These are phyloP conservation scores for Geothlypis trichas DNA, from an alignment of 2,113 vertebrate genomes.

Conservation along the genomic window DNA sequence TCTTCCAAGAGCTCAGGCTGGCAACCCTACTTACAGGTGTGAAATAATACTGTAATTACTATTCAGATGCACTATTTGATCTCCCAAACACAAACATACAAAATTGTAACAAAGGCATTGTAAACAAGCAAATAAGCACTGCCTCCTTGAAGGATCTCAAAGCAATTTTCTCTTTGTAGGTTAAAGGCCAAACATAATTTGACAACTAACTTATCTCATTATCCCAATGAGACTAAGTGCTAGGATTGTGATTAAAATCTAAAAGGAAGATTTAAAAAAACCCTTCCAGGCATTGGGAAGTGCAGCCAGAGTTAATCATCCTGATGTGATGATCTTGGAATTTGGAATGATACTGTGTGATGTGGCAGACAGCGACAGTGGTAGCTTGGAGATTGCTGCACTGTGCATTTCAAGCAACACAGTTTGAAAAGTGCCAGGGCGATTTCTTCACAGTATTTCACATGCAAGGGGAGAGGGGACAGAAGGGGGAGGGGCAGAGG, in stretches of 20 bases:
- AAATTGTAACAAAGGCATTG: conserved; percentile 68
- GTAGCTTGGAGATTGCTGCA: conserved; percentile 69
- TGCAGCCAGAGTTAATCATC: conserved; percentile 74
- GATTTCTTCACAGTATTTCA: conserved; percentile 97
- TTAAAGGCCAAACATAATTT: conserved; percentile 71
- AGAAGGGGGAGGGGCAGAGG: conserved; percentile 68
- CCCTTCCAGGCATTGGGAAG: conserved; percentile 76
- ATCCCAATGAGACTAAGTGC: conserved; percentile 73
- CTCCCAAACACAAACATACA: conserved; percentile 71
- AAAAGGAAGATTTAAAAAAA: conserved; percentile 68
- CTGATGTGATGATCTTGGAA: conserved; percentile 72
- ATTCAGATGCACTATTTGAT: conserved; percentile 70
- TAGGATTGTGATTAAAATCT: conserved; percentile 65
- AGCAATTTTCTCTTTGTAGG: conserved; percentile 61
- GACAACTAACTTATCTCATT: conserved; percentile 73
- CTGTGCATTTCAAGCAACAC: conserved; percentile 81
- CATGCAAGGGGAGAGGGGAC: conserved; percentile 82
- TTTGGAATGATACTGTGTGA: conserved; percentile 79
- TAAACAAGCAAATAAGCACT: conserved; percentile 80
- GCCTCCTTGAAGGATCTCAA: conserved; percentile 69
- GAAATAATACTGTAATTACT: conserved; percentile 83
- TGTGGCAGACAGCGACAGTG: conserved; percentile 73
- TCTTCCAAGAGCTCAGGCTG: conserved; percentile 69
- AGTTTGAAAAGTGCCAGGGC: conserved; percentile 84
- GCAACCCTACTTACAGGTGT: conserved; percentile 74